A percentile compares a stretch with the other conserved stretches of the same genome.
Conservation (phyloP, 2,113 vertebrate species). For the Datnioides undecimradiatus region DNA sequence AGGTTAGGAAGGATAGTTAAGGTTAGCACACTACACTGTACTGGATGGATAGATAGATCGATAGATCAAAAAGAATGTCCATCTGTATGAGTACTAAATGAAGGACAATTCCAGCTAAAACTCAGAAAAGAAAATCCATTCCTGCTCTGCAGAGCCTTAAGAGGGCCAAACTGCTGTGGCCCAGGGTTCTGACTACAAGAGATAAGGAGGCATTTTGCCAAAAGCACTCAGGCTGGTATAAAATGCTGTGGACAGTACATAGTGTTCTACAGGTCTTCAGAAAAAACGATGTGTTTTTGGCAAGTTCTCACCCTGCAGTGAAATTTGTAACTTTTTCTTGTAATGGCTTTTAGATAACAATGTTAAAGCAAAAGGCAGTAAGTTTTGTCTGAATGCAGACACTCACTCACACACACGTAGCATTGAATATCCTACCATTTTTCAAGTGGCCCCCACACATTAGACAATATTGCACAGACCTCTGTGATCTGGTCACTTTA, state of each 20-base stretch:
- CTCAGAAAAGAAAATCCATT: background rate
- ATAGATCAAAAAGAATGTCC: too few relatives aligned
- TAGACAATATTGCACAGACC: too few relatives aligned
- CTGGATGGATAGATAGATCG: too few relatives aligned
- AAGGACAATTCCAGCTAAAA: background rate
- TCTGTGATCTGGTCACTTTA: background rate
- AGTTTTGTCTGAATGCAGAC: background rate
- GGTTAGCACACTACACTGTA: too few relatives aligned
- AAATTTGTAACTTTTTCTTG: conserved; percentile 9
- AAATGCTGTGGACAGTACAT: conserved; percentile 35
- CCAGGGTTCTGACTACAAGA: conserved; percentile 44
- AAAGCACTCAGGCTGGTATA: conserved; percentile 29
- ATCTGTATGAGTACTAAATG: background rate
- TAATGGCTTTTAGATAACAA: conserved; percentile 34
- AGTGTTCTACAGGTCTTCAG: conserved; percentile 31
- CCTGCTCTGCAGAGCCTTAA: conserved; percentile 13
- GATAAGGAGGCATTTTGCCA: conserved; percentile 44
- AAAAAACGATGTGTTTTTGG: conserved; percentile 1
- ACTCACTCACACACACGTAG: background rate
- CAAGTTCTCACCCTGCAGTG: background rate
- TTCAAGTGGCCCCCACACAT: background rate
- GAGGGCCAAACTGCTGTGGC: conserved; percentile 10
- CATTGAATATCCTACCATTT: background rate
- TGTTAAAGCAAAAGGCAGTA: conserved; percentile 5
- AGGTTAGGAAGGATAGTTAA: too few relatives aligned